phyloP scores from a whole-genome alignment of 2,888 invertebrate species.

The Agrilus biguttatus region DNA sequence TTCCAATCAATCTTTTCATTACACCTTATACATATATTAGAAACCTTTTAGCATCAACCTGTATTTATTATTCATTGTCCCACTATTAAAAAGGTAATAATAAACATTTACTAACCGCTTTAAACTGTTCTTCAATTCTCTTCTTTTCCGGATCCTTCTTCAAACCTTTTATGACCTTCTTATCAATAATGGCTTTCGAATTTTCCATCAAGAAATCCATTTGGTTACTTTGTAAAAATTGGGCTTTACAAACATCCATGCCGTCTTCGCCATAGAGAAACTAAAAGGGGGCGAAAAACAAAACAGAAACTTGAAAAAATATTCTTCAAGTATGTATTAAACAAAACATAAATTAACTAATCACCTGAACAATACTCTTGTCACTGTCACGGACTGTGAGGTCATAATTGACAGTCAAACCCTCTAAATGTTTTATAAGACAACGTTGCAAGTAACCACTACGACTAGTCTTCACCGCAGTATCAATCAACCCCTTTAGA shows the following conservation, averaged over 20 bases:
- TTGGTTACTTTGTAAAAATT: constrained; percentile 65
- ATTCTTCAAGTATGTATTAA: too few relatives aligned
- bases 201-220: constrained; percentile 76
- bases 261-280: constrained; percentile 92
- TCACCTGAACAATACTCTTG: constrained; percentile 74
- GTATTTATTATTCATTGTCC: too few relatives aligned
- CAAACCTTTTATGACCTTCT: constrained; percentile 40
- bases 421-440: constrained; percentile 94
- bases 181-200: constrained; percentile 45
- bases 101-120: constrained; percentile 31
- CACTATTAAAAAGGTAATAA: too few relatives aligned
- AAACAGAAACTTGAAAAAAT: too few relatives aligned
- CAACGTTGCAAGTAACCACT: constrained; percentile 97
- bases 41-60: too few relatives aligned
- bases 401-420: constrained; percentile 84
- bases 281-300: constrained; percentile 22
- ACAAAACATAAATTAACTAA: not conserved
- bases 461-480: constrained; percentile 97
- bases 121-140: constrained; percentile 38
- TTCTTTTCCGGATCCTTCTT: constrained; percentile 40
- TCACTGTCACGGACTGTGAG: constrained; percentile 92
- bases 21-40: too few relatives aligned
- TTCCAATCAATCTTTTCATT: too few relatives aligned
- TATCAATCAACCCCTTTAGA: constrained; percentile 85
- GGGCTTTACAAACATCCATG: constrained; percentile 74